Percentiles rank a stretch among this genome's conserved stretches.
Evolutionary conservation across 2,113 vertebrate species (phyloP).

Genomic region (Anarhynchus alexandrinus): DNA sequence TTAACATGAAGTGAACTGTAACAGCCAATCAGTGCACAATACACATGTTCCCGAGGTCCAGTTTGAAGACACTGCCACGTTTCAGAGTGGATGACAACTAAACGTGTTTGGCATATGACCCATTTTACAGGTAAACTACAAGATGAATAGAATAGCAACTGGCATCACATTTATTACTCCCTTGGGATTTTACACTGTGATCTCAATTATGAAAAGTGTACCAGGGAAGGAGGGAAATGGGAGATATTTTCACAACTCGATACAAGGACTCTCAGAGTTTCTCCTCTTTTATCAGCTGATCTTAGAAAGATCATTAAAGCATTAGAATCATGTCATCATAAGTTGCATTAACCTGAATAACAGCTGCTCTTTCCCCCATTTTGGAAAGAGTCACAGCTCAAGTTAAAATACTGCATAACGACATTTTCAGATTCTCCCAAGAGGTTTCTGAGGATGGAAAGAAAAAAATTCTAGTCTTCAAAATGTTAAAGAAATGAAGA

Average conservation of each 20-base stretch:
- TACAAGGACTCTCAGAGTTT: neutral
- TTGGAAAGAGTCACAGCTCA: neutral
- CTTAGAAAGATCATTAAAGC: neutral
- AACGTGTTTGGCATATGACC: neutral
- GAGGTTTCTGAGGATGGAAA: neutral
- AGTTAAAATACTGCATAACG: neutral
- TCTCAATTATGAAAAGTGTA: neutral
- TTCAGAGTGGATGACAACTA: neutral
- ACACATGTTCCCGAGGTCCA: neutral
- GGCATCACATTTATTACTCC: neutral
- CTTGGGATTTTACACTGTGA: neutral
- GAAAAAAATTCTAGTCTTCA: neutral
- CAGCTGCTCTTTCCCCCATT: neutral
- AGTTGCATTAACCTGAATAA: neutral
- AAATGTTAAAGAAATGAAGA: constrained; percentile 11
- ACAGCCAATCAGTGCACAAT: neutral
- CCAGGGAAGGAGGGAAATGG: neutral
- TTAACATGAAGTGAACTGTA: neutral
- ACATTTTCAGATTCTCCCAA: neutral
- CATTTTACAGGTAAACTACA: neutral
- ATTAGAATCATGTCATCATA: neutral
- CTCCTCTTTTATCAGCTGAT: neutral
- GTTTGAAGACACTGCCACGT: neutral
- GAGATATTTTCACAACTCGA: neutral
- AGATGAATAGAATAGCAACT: neutral